Base-by-base conservation (phyloP, 2,888 invertebrate genomes). In the Parnassius apollo region DNA sequence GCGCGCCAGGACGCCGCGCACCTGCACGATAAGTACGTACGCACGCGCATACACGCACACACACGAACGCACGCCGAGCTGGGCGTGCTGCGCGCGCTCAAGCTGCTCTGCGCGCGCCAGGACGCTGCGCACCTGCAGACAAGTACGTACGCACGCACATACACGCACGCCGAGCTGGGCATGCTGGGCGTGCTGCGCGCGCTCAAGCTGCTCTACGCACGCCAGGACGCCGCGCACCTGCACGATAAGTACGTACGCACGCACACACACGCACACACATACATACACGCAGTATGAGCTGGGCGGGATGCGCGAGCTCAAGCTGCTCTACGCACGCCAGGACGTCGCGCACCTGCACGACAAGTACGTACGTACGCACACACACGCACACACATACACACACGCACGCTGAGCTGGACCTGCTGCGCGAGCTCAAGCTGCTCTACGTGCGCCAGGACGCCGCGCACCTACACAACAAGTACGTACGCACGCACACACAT, bases 161-260 rank as follows among this genome's bases (percentile, higher is more conserved):
- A 11, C 10, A 44, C 88, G 11, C 57, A 97, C 97, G 83, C 93
- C 94, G 67, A 94, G 96, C 69, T 93, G 98, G 58, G 94, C 95
- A 97, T 97, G 77, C 93, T 97, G 80, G 58, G 94, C 95, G 97
- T 97, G 77, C 93, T 97, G 80, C 98, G 97, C 64, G 95, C 97
- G 69, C 94, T 35, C 35, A 35, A 96, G 78, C 92, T 97, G 74
- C 93, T 93, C 75, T 94, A 85, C 11, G 93, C 93, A 68, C 89
- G 83, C 1, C 89, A 82, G 65, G 81, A 83, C 78, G 80, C 82
- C 66, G 96, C 71, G 94, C 95, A 58, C 87, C 93, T 13, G 96
- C 96, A 76, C 88, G 98, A 57, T 97, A 97, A 83, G 93, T 94
- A 66, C 94, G 96, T 69, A 22, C 50, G 1, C 11, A 9, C 44